phyloP scores from a whole-genome alignment of 2,797 vertebrate species.

The Lateolabrax maculatus region DNA sequence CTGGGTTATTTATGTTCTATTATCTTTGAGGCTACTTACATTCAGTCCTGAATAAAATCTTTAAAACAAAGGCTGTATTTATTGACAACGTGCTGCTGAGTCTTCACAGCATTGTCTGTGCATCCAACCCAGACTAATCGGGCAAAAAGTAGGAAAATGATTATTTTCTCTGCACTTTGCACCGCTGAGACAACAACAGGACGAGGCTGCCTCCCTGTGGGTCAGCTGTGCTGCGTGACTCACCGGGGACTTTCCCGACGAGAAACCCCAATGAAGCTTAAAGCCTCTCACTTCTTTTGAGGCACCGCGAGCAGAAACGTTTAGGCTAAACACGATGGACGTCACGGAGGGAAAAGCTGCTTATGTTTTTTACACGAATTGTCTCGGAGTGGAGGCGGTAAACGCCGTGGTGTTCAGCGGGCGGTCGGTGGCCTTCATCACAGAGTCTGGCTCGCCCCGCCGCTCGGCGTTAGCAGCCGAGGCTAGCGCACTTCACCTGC shows the following conservation, averaged over 20 bases:
- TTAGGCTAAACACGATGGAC: background rate
- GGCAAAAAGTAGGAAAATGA: background rate
- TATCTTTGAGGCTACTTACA: background rate
- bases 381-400: too few species aligned
- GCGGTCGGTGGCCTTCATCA: background rate
- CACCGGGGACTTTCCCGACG: conserved; percentile 61
- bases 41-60: background rate
- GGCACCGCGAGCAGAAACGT: too few species aligned
- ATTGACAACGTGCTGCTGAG: background rate
- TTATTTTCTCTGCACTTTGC: conserved; percentile 29
- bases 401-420: too few species aligned
- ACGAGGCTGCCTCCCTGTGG: conserved; percentile 19
- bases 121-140: background rate
- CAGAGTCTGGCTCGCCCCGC: conserved; percentile 44
- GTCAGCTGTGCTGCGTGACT: conserved; percentile 59
- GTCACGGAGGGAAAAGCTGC: background rate
- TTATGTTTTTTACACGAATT: too few species aligned
- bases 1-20: background rate
- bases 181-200: conserved; percentile 2
- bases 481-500: conserved; percentile 79
- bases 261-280: too few species aligned
- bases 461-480: conserved; percentile 64
- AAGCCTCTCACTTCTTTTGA: too few species aligned
- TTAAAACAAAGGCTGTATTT: background rate
- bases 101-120: background rate